These are phyloP conservation scores for Montipora capricornis DNA, from an alignment of 64 coral and sea anemone genomes.

Conservation along the genomic window DNA sequence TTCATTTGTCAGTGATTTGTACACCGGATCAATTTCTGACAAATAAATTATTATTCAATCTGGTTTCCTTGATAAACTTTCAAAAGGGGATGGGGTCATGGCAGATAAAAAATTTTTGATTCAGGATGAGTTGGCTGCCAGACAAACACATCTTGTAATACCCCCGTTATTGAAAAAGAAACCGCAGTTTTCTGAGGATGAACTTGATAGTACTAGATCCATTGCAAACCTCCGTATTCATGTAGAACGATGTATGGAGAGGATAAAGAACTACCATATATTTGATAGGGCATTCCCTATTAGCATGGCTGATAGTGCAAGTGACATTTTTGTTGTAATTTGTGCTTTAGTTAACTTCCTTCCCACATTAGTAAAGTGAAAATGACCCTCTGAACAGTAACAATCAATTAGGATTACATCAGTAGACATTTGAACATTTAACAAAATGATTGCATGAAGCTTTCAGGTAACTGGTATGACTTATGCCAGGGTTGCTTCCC, in stretches of 20 bases:
- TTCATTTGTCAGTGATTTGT: no score
- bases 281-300: constrained; percentile 62
- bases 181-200: no score
- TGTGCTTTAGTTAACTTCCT: constrained; percentile 32
- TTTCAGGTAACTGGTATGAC: not conserved
- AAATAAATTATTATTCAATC: constrained; percentile 39
- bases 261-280: constrained; percentile 52
- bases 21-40: not conserved
- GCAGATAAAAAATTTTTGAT: no score
- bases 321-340: constrained; percentile 61
- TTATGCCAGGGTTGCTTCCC: not conserved
- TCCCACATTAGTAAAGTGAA: constrained; percentile 44
- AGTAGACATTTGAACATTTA: not conserved
- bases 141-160: no score
- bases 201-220: no score
- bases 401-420: not conserved
- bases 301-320: constrained; percentile 21
- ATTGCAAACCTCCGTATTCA: no score
- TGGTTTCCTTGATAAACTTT: constrained; percentile 29
- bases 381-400: constrained; percentile 6
- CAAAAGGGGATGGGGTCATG: no score
- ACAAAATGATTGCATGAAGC: not conserved
- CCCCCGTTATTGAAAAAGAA: no score
- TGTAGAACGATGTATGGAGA: constrained; percentile 36
- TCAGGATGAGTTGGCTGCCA: no score